phyloP scores from a whole-genome alignment of 2,797 vertebrate species.

The Cryptoblepharus egeriae region DNA sequence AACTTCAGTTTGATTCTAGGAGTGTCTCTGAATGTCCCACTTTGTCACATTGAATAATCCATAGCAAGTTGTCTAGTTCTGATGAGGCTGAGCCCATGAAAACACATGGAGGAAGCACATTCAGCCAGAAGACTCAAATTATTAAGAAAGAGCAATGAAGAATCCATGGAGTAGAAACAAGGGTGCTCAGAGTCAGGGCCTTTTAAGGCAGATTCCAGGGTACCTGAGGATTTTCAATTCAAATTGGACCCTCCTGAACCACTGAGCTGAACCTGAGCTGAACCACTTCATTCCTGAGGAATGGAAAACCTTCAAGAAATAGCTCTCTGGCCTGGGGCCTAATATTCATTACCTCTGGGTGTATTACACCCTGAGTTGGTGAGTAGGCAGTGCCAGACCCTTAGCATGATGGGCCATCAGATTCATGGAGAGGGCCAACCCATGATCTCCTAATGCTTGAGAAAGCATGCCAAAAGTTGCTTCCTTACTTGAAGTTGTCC shows the following conservation, averaged over 20 bases:
- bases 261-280: background rate
- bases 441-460: no score
- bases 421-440: no score
- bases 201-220: background rate
- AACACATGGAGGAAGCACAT: background rate
- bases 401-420: background rate
- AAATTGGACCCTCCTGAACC: background rate
- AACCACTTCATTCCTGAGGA: background rate
- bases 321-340: background rate
- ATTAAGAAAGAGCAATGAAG: background rate
- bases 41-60: background rate
- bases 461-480: no score
- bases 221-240: constrained; percentile 4
- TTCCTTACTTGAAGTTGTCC: no score
- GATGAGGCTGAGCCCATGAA: background rate
- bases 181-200: background rate
- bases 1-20: background rate
- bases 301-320: background rate
- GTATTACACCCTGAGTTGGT: background rate
- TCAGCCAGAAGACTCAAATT: background rate
- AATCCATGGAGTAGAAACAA: background rate
- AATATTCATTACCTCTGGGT: background rate
- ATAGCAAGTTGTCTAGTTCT: background rate
- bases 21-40: background rate
- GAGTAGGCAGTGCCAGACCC: background rate